Percentiles rank a stretch among this genome's conserved stretches.
Conservation (phyloP, 2,888 invertebrate genomes). For the Scaptomyza flava region DNA sequence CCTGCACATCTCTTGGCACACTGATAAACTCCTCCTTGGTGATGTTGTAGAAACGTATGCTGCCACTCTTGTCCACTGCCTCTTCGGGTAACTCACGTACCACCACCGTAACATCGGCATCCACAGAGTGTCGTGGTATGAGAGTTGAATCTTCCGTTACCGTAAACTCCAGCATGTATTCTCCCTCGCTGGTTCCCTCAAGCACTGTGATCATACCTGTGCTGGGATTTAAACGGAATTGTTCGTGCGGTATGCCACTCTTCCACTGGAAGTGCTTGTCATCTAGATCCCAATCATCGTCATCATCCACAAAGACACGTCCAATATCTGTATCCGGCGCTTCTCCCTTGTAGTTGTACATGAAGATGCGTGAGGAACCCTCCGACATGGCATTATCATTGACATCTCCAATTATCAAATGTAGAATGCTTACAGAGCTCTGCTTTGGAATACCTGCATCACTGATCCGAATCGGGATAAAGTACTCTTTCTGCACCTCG, state of each 20-base stretch:
- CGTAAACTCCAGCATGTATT: slow-evolving; percentile 90
- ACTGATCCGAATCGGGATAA: slow-evolving; percentile 94
- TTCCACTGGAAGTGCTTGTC: slow-evolving; percentile 95
- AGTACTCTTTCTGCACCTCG: slow-evolving; percentile 93
- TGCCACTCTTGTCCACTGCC: slow-evolving; percentile 96
- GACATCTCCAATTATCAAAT: slow-evolving; percentile 95
- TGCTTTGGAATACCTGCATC: slow-evolving; percentile 91
- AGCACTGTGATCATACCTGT: slow-evolving; percentile 96
- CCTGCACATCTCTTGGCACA: slow-evolving; percentile 76
- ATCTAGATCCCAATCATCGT: slow-evolving; percentile 98
- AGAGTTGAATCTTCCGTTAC: slow-evolving; percentile 88
- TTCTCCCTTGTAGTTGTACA: slow-evolving; percentile 96
- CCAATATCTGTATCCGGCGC: slow-evolving; percentile 94
- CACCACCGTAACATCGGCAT: slow-evolving; percentile 93
- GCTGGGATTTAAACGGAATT: slow-evolving; percentile 90
- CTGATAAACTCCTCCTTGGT: slow-evolving; percentile 94
- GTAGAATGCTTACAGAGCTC: slow-evolving; percentile 93
- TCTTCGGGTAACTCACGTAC: slow-evolving; percentile 95
- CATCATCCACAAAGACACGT: slow-evolving; percentile 93
- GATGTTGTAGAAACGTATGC: slow-evolving; percentile 92
- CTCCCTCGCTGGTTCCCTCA: slow-evolving; percentile 90
- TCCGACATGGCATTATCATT: slow-evolving; percentile 96
- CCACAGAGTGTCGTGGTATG: slow-evolving; percentile 89
- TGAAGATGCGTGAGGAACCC: slow-evolving; percentile 95
- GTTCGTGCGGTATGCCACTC: slow-evolving; percentile 85